Evolutionary conservation across 1,140 invertebrate species (phyloP).

Genomic region (Orchesella cincta): DNA sequence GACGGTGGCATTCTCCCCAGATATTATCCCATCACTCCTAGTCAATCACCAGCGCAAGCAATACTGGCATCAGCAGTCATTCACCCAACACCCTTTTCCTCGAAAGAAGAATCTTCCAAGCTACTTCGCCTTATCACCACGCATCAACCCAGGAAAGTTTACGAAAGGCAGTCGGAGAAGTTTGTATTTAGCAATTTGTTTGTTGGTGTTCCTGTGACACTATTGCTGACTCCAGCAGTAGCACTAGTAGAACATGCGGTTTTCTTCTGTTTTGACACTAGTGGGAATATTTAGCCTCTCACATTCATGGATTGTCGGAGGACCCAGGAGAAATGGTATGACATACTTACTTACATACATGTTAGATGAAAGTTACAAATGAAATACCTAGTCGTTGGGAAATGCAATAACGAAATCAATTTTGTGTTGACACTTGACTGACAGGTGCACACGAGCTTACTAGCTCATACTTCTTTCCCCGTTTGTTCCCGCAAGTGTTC

Average conservation of each 20-base stretch:
- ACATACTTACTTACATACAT: not conserved
- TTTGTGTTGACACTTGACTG: not conserved
- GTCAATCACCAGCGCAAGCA: not conserved
- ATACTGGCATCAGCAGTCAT: not conserved
- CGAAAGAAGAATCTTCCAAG: too few species aligned
- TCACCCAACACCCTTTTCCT: too few species aligned
- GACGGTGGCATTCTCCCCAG: too few species aligned
- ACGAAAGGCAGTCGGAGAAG: too few species aligned
- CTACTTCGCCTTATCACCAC: too few species aligned
- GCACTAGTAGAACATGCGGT: slow-evolving; percentile 43
- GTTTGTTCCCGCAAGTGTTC: slow-evolving; percentile 47
- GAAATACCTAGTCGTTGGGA: too few species aligned
- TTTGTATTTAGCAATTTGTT: not conserved
- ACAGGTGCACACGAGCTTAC: slow-evolving; percentile 33
- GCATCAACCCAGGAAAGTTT: too few species aligned
- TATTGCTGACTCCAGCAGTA: slow-evolving; percentile 5
- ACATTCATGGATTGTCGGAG: slow-evolving; percentile 49
- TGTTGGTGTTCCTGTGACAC: slow-evolving; percentile 22
- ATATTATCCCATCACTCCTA: too few species aligned
- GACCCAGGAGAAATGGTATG: slow-evolving; percentile 41
- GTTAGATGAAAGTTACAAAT: too few species aligned
- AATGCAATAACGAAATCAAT: not conserved
- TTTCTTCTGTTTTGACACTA: slow-evolving; percentile 40
- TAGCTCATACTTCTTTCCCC: slow-evolving; percentile 40
- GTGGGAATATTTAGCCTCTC: slow-evolving; percentile 49